Base-by-base conservation (phyloP, 2,888 invertebrate genomes). In the Apodemia zela region DNA sequence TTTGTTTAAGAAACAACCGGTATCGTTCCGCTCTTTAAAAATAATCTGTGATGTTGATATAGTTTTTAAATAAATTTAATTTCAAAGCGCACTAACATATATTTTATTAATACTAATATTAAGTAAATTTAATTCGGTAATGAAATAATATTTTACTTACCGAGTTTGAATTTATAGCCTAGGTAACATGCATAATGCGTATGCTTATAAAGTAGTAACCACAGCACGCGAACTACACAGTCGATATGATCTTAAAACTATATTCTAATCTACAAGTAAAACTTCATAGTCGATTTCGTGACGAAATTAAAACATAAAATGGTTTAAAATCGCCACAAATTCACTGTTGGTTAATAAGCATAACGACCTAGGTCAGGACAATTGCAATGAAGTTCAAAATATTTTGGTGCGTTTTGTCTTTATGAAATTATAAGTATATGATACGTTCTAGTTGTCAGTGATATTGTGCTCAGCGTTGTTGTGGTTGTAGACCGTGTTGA, bases 401-500 rank as follows among this genome's bases (percentile, higher is more conserved):
- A 42, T 42, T 13, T 15, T 42, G n/a, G 42, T 61, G 69, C 70
- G 68, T 67, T 61, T 57, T 58, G 58, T 58, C 58, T 57, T 42
- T 59, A 58, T 58, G 58, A 58, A 68, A 65, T 66, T 65, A 62
- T 68, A 72, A 71, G 65, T 73, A 66, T 77, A 70, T 71, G 79
- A 79, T 78, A 82, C 80, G 79, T 78, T 71, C 63, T 65, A 75
- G 79, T 79, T 82, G 77, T 84, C 80, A 78, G 84, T 87, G 85
- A 86, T 86, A 84, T 78, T 83, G 80, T 85, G 85, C 87, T 87
- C 87, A 87, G 81, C 82, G 77, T 75, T 80, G 75, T 75, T 77
- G 72, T 71, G 75, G 81, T 80, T 51, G 51, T 51, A 51, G 51
- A 51, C 8, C 13, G 51, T 51, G 21, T 18, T 51, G 51, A 47